These are phyloP conservation scores for Polyodon spathula DNA, from an alignment of 2,113 vertebrate genomes.

Conservation along the genomic window DNA sequence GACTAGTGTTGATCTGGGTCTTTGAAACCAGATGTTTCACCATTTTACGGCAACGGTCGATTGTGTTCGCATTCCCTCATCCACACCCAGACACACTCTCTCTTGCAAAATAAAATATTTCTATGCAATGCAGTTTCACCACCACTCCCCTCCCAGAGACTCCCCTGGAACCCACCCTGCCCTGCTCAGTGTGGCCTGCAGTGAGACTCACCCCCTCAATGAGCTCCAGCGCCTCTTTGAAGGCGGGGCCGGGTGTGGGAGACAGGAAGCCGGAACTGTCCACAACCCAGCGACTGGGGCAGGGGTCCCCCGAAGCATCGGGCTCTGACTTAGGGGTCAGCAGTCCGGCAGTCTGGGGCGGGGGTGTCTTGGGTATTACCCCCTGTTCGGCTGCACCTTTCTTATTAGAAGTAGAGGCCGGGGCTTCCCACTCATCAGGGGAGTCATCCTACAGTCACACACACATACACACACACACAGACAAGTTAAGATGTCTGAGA, in stretches of 20 bases:
- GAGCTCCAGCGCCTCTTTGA: constrained; percentile 85
- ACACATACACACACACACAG: too few species aligned
- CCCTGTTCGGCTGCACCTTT: constrained; percentile 9
- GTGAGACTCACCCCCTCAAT: constrained; percentile 73
- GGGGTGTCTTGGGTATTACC: constrained; percentile 4
- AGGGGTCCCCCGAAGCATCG: constrained; percentile 35
- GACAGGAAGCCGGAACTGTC: constrained; percentile 77
- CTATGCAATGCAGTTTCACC: not conserved
- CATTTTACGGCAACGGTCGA: too few species aligned
- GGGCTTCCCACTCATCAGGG: too few species aligned
- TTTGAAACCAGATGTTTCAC: too few species aligned
- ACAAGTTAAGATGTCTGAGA: too few species aligned
- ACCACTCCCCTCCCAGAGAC: not conserved
- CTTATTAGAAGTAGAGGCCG: not conserved
- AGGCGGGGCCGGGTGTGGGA: constrained; percentile 53
- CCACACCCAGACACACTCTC: not conserved
- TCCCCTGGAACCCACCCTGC: not conserved
- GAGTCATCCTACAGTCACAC: too few species aligned
- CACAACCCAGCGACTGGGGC: constrained; percentile 70
- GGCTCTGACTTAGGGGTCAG: constrained; percentile 34
- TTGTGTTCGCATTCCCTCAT: not conserved
- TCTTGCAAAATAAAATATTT: not conserved
- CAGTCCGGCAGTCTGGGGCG: constrained; percentile 21
- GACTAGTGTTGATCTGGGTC: too few species aligned
- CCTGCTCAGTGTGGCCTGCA: not conserved